A percentile compares a stretch with the other conserved stretches of the same genome.
Evolutionary conservation across 1,140 invertebrate species (phyloP).

Genomic region (Aleiodes sp.): DNA sequence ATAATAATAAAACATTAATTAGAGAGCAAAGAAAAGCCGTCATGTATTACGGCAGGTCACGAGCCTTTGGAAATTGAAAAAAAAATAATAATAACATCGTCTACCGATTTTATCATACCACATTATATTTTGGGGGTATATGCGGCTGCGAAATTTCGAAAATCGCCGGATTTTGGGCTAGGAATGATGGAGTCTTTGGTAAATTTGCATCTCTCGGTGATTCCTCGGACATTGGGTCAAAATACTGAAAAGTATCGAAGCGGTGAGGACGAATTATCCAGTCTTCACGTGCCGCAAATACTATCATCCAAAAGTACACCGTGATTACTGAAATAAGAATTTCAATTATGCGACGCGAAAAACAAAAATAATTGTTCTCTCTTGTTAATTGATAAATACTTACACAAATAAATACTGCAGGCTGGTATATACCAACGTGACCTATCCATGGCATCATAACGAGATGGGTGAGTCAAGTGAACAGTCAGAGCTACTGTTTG

Average conservation of each 20-base stretch:
- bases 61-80: background rate
- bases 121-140: constrained; percentile 38
- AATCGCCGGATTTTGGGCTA: constrained; percentile 44
- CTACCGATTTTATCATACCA: constrained; percentile 28
- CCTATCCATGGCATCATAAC: constrained; percentile 41
- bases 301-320: constrained; percentile 56
- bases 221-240: background rate
- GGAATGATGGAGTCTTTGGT: constrained; percentile 57
- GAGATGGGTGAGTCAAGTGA: constrained; percentile 44
- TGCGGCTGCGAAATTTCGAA: constrained; percentile 40
- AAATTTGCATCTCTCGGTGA: constrained; percentile 38
- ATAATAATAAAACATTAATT: background rate
- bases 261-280: constrained; percentile 31
- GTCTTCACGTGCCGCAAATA: constrained; percentile 50
- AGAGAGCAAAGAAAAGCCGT: background rate
- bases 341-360: constrained; percentile 9
- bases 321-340: constrained; percentile 51
- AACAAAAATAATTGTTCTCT: background rate
- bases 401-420: constrained; percentile 56
- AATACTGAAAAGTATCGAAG: constrained; percentile 24
- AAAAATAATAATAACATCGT: constrained; percentile 9
- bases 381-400: constrained; percentile 32
- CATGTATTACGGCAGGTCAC: too few species aligned
- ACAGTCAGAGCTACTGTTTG: constrained; percentile 50
- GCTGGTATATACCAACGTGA: constrained; percentile 53